phyloP scores from a whole-genome alignment of 2,888 invertebrate species.

The Orthosia cruda region DNA sequence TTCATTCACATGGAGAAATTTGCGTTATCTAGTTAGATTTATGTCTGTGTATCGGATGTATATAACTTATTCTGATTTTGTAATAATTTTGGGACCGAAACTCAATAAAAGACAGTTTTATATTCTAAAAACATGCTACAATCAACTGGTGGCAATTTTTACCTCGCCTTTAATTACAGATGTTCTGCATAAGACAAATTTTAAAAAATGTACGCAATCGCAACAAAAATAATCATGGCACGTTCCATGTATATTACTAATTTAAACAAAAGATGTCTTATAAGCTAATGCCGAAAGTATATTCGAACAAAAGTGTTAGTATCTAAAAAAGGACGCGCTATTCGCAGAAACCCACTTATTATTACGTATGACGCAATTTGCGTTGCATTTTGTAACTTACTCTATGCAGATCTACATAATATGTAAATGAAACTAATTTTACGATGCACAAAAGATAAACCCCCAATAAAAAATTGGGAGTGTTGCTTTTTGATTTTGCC shows the following conservation, averaged over 20 bases:
- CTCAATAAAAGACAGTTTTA: conserved; percentile 4
- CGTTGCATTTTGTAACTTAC: not conserved
- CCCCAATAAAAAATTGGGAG: not conserved
- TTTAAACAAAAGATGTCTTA: not conserved
- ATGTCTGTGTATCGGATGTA: too few relatives aligned
- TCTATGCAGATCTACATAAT: not conserved
- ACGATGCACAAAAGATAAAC: not conserved
- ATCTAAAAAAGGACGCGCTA: conserved; percentile 6
- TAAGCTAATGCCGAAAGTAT: not conserved
- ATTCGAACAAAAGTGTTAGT: conserved; percentile 1
- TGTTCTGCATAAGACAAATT: too few relatives aligned
- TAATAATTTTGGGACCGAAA: not conserved
- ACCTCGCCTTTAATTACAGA: too few relatives aligned
- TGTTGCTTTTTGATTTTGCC: not conserved
- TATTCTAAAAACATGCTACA: not conserved
- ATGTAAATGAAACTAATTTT: conserved; percentile 35
- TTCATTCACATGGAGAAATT: too few relatives aligned
- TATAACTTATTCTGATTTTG: not conserved
- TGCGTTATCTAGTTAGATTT: too few relatives aligned
- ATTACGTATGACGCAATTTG: not conserved
- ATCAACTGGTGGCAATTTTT: not conserved
- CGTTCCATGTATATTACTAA: not conserved
- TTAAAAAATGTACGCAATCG: not conserved
- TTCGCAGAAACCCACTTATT: not conserved
- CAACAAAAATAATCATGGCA: not conserved